phyloP scores from a whole-genome alignment of 2,888 invertebrate genomes.

The Clitarchus hookeri region DNA sequence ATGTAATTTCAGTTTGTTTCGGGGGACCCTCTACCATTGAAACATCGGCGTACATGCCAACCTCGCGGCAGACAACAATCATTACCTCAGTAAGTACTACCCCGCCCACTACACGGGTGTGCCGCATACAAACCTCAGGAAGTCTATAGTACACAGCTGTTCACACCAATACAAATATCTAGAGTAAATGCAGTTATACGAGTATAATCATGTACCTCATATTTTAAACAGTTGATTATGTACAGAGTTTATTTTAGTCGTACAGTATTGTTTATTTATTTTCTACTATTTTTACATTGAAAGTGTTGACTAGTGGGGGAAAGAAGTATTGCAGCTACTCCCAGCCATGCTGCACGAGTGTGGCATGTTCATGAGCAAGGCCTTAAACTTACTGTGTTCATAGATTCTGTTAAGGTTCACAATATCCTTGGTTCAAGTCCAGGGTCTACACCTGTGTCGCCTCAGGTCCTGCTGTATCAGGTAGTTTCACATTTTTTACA shows the following conservation, averaged over 20 bases:
- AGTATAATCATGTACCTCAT: slow-evolving; percentile 19
- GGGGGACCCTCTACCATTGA: background rate
- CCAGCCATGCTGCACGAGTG: too few species aligned
- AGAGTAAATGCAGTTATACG: slow-evolving; percentile 17
- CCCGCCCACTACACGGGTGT: background rate
- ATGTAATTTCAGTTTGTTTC: background rate
- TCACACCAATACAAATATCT: slow-evolving; percentile 24
- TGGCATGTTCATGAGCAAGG: too few species aligned
- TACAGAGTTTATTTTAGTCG: background rate
- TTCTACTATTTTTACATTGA: slow-evolving; percentile 1
- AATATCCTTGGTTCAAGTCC: too few species aligned
- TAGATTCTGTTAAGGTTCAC: too few species aligned
- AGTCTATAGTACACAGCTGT: slow-evolving; percentile 19
- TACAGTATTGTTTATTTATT: slow-evolving; percentile 14
- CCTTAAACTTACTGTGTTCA: too few species aligned
- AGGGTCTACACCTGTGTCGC: too few species aligned
- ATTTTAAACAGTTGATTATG: slow-evolving; percentile 16
- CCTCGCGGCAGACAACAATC: slow-evolving; percentile 27
- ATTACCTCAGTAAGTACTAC: slow-evolving; percentile 35
- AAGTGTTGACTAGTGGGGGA: background rate
- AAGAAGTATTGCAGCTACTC: background rate
- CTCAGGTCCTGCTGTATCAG: too few species aligned
- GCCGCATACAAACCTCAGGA: slow-evolving; percentile 16
- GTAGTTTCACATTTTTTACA: too few species aligned
- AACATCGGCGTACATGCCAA: background rate